Evolutionary conservation across 2,888 invertebrate species (phyloP).

Genomic region (Pyrocoelia pectoralis): DNA sequence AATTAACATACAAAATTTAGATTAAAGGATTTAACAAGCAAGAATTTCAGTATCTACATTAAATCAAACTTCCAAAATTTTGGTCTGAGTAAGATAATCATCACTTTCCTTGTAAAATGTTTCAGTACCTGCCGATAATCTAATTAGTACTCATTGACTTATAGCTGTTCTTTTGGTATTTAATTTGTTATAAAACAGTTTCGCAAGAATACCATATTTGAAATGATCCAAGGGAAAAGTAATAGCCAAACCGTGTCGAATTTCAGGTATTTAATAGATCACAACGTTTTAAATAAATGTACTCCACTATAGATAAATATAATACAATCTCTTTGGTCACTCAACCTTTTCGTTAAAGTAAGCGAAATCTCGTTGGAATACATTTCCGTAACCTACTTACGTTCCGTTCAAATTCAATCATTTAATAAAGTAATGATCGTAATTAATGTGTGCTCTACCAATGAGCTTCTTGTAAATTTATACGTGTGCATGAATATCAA

Average conservation of each 20-base stretch:
- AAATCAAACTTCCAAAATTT: no score
- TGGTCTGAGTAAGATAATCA: no score
- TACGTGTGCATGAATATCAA: no score
- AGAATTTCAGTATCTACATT: no score
- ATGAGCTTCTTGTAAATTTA: no score
- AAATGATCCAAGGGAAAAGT: background rate
- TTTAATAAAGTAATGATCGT: background rate
- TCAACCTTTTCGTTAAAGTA: slow-evolving; percentile 7
- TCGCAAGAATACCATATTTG: background rate
- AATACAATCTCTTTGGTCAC: slow-evolving; percentile 11
- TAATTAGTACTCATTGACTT: no score
- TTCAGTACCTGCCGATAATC: no score
- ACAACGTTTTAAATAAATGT: background rate
- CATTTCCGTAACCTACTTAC: slow-evolving; percentile 6
- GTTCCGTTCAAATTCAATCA: background rate
- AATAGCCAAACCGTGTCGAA: background rate
- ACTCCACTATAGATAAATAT: no score
- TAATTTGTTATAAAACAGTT: background rate
- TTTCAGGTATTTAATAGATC: slow-evolving; percentile 5
- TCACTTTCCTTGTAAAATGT: no score
- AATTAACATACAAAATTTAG: no score
- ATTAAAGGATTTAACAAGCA: no score
- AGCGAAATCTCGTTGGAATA: background rate
- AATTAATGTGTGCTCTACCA: background rate
- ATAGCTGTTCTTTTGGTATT: no score